phyloP scores from a whole-genome alignment of 2,797 vertebrate genomes.

The Silurus lanzhouensis region DNA sequence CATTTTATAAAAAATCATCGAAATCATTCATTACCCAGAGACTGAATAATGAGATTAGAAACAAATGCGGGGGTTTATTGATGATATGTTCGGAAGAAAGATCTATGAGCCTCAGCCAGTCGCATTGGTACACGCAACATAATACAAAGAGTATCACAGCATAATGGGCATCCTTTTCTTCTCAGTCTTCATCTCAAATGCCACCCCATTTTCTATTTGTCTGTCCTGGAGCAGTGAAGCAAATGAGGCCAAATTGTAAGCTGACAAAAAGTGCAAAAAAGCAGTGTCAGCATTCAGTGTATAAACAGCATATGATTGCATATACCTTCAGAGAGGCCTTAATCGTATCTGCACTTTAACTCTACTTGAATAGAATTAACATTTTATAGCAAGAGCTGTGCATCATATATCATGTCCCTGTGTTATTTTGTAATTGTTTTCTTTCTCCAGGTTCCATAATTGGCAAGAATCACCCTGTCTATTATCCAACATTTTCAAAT shows the following conservation, averaged over 20 bases:
- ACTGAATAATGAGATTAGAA: conserved; percentile 1
- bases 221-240: conserved; percentile 77
- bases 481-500: conserved; percentile 81
- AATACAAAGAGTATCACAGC: background rate
- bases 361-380: conserved; percentile 4
- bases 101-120: background rate
- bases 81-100: background rate
- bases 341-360: background rate
- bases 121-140: background rate
- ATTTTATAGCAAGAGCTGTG: background rate
- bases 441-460: conserved; percentile 71
- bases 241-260: conserved; percentile 61
- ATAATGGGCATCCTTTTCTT: background rate
- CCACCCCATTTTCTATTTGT: conserved; percentile 76
- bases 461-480: conserved; percentile 74
- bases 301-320: background rate
- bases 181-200: conserved; percentile 78
- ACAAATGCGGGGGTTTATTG: background rate
- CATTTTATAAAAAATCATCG: background rate
- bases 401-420: background rate
- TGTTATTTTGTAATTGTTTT: conserved; percentile 8
- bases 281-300: too few relatives aligned
- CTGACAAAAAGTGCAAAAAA: conserved; percentile 26
- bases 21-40: conserved; percentile 5
- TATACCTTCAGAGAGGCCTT: background rate